Evolutionary conservation across 2,113 vertebrate genomes (phyloP).

Genomic region (Gymnarchus niloticus): DNA sequence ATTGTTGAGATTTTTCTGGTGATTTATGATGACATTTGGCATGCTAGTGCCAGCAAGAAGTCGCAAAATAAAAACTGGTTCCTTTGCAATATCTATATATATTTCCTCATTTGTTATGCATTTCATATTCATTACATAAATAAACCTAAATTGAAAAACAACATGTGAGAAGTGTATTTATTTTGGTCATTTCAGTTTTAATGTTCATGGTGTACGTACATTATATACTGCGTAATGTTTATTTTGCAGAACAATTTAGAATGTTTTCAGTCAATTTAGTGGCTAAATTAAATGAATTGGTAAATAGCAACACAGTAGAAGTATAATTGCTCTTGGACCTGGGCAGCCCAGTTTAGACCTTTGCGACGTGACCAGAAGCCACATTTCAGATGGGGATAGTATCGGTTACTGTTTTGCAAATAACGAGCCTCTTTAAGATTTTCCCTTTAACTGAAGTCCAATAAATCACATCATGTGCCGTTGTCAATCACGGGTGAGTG

Average conservation of each 20-base stretch:
- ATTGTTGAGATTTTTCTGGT: conserved; percentile 2
- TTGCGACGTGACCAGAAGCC: not conserved
- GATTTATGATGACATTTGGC: not conserved
- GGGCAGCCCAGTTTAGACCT: too few relatives aligned
- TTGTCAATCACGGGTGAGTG: not conserved
- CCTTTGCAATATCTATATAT: not conserved
- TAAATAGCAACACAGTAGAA: not conserved
- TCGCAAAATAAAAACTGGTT: not conserved
- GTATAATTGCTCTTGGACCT: not conserved
- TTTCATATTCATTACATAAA: not conserved
- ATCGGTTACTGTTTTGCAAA: not conserved
- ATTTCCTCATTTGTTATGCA: not conserved
- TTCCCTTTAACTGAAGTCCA: not conserved
- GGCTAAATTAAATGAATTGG: not conserved
- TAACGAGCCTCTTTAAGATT: not conserved
- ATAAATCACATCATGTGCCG: not conserved
- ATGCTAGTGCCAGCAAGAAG: not conserved
- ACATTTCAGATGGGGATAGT: not conserved
- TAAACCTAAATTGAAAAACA: not conserved
- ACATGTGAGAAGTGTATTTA: not conserved
- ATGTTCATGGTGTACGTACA: not conserved
- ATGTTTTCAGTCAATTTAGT: not conserved
- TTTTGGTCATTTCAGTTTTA: not conserved
- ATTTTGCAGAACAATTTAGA: not conserved
- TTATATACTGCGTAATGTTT: not conserved